These are phyloP conservation scores for Eudyptes chrysolophus DNA, from an alignment of 2,113 vertebrate species.

Conservation along the genomic window DNA sequence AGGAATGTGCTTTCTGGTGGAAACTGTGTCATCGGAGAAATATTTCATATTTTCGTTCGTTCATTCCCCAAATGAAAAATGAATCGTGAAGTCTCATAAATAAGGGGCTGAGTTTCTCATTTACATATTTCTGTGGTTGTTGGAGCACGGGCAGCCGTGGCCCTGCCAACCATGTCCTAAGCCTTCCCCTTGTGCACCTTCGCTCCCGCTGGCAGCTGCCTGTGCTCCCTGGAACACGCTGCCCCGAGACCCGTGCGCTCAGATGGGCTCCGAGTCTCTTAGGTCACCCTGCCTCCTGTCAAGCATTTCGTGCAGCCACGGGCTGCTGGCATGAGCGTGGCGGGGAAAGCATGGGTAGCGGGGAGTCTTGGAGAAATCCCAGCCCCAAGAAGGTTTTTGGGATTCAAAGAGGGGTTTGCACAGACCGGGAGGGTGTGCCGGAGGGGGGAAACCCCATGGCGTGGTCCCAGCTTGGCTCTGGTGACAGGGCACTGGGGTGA, in stretches of 20 bases:
- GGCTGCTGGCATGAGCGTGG: not conserved
- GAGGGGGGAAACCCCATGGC: not conserved
- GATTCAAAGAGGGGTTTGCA: not conserved
- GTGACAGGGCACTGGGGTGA: not conserved
- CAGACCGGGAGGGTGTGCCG: not conserved
- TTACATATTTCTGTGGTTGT: conserved; percentile 71
- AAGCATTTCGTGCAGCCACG: not conserved
- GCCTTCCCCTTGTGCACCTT: not conserved
- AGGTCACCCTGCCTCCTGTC: conserved; percentile 16
- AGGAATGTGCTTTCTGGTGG: conserved; percentile 54
- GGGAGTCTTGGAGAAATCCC: not conserved
- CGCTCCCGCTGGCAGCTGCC: not conserved
- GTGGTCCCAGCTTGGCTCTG: not conserved
- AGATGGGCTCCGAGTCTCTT: not conserved
- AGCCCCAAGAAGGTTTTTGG: not conserved
- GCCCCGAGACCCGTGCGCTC: not conserved
- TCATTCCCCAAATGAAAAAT: conserved; percentile 53
- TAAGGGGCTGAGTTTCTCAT: conserved; percentile 44
- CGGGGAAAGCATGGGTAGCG: not conserved
- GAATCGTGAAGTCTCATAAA: conserved; percentile 39
- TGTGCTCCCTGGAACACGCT: not conserved
- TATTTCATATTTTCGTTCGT: conserved; percentile 57
- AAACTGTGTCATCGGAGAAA: conserved; percentile 63
- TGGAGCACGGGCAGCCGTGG: not conserved
- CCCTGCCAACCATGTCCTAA: conserved; percentile 62